These are phyloP conservation scores for Hyphantria cunea DNA, from an alignment of 1,140 invertebrate species.

Conservation along the genomic window DNA sequence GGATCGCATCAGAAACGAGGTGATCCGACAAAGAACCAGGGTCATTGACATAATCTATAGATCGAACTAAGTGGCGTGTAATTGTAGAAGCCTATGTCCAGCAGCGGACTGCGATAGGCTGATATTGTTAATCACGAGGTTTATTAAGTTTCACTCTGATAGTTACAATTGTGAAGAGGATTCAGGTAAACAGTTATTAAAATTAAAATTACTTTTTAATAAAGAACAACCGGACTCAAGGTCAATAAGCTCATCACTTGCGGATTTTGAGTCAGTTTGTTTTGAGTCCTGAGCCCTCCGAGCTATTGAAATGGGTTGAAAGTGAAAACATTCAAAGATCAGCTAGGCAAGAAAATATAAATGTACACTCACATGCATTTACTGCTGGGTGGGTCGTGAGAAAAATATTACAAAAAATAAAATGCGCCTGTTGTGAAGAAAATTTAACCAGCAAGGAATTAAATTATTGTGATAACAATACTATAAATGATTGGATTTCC, in stretches of 20 bases:
- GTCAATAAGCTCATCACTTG: background rate
- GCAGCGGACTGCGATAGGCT: too few relatives aligned
- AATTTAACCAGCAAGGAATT: too few relatives aligned
- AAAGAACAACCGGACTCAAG: background rate
- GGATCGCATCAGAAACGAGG: too few relatives aligned
- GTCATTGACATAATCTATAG: too few relatives aligned
- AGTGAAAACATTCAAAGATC: slow-evolving; percentile 5
- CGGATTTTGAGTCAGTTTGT: too few relatives aligned
- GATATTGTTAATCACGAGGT: too few relatives aligned
- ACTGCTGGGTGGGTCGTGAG: slow-evolving; percentile 32
- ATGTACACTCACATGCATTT: slow-evolving; percentile 34
- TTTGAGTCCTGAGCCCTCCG: too few relatives aligned
- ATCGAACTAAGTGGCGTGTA: too few relatives aligned
- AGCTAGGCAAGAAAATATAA: too few relatives aligned
- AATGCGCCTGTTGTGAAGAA: slow-evolving; percentile 21
- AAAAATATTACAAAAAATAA: slow-evolving; percentile 32
- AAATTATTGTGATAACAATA: slow-evolving; percentile 2
- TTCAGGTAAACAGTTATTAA: slow-evolving; percentile 32
- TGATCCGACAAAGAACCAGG: too few relatives aligned
- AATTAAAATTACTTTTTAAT: slow-evolving; percentile 18
- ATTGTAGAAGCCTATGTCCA: too few relatives aligned
- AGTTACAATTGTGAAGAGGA: slow-evolving; percentile 40
- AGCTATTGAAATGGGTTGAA: too few relatives aligned
- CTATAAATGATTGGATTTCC: slow-evolving; percentile 23
- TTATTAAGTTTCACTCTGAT: slow-evolving; percentile 29